These are phyloP conservation scores for Trachymyrmex septentrionalis DNA, from an alignment of 1,140 invertebrate genomes.

Conservation along the genomic window DNA sequence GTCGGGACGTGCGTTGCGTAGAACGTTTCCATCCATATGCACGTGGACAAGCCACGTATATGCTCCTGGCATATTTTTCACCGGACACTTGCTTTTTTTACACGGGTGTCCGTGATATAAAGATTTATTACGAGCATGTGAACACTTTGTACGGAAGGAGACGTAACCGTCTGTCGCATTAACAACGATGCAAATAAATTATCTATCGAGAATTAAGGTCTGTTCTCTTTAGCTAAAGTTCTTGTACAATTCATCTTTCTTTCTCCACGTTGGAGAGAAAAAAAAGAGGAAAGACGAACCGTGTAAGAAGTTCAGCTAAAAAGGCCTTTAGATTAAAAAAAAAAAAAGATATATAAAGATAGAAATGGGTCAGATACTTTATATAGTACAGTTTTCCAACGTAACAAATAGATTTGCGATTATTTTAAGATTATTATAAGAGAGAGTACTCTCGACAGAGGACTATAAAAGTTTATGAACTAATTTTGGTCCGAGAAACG, in stretches of 20 bases:
- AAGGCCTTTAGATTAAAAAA: constrained; percentile 40
- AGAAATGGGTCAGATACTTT: constrained; percentile 71
- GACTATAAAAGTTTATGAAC: not conserved
- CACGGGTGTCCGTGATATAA: constrained; percentile 24
- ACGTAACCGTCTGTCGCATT: constrained; percentile 35
- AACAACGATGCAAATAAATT: constrained; percentile 40
- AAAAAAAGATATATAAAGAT: constrained; percentile 55
- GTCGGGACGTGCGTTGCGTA: constrained; percentile 70
- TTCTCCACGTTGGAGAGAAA: no score
- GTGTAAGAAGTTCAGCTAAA: no score
- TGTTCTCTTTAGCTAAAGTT: no score
- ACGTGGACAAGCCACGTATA: constrained; percentile 43
- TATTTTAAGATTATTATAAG: not conserved
- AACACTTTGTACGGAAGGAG: constrained; percentile 32
- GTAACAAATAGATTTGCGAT: not conserved
- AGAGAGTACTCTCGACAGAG: not conserved
- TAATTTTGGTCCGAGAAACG: not conserved
- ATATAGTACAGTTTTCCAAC: not conserved
- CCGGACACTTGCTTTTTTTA: constrained; percentile 3
- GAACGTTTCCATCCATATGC: constrained; percentile 49
- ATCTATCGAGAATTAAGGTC: constrained; percentile 31
- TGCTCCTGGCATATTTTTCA: constrained; percentile 66
- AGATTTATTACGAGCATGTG: constrained; percentile 44
- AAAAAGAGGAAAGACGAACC: no score
- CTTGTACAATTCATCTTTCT: no score